Percentiles rank a stretch among this genome's conserved stretches.
These are phyloP conservation scores for Orestias chungarensis DNA, from an alignment of 2,797 vertebrate genomes.

Conservation along the genomic window DNA sequence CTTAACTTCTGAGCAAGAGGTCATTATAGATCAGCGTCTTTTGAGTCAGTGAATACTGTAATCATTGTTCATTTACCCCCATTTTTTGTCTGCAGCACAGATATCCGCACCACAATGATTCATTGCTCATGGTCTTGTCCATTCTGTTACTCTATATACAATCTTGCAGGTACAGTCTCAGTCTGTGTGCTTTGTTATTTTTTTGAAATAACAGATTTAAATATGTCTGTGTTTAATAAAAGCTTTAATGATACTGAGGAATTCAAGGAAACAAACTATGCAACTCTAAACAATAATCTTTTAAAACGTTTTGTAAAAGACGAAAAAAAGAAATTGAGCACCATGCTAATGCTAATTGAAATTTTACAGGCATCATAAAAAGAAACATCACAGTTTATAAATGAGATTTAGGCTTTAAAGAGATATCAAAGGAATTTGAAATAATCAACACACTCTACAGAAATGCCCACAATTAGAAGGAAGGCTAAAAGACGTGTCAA, in stretches of 20 bases:
- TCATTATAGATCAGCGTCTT: slow-evolving; percentile 32
- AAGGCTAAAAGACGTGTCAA: not conserved
- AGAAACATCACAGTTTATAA: not conserved
- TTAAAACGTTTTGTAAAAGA: not conserved
- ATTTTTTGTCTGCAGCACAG: not conserved
- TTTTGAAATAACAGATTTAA: too few species aligned
- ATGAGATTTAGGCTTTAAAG: not conserved
- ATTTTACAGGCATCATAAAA: not conserved
- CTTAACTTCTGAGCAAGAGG: slow-evolving; percentile 7
- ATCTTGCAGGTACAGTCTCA: not conserved
- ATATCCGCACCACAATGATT: slow-evolving; percentile 8
- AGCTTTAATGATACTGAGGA: not conserved
- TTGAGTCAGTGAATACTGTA: slow-evolving; percentile 18
- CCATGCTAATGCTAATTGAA: not conserved
- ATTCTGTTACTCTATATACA: not conserved
- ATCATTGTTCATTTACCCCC: slow-evolving; percentile 23
- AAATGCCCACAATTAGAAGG: not conserved
- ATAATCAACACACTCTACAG: not conserved
- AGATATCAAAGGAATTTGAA: not conserved
- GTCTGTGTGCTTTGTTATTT: not conserved
- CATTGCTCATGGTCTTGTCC: slow-evolving; percentile 3
- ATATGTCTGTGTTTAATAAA: too few species aligned
- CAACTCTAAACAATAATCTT: not conserved
- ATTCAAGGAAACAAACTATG: not conserved
- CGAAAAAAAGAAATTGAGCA: not conserved